These are phyloP conservation scores for Diachrysia chrysitis DNA, from an alignment of 2,888 invertebrate species.

Conservation along the genomic window DNA sequence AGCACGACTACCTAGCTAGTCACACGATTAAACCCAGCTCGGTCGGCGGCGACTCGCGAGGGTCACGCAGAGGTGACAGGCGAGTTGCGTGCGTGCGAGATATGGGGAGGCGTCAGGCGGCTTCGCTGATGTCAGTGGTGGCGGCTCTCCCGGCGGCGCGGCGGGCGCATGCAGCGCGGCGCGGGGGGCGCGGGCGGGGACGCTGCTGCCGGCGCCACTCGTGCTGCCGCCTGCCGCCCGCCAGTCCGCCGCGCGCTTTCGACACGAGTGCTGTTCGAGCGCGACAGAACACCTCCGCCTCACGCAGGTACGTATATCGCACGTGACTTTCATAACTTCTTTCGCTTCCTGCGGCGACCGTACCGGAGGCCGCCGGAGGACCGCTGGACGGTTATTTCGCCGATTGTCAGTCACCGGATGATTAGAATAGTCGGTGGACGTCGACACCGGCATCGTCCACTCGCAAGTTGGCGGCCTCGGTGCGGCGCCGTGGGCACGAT, in stretches of 20 bases:
- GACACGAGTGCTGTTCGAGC: constrained; percentile 82
- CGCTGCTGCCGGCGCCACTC: constrained; percentile 80
- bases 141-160: constrained; percentile 74
- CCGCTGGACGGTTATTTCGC: constrained; percentile 55
- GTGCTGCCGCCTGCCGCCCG: constrained; percentile 76
- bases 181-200: constrained; percentile 81
- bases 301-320: constrained; percentile 82
- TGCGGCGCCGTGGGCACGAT: constrained; percentile 69
- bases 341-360: constrained; percentile 46
- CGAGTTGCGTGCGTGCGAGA: constrained; percentile 74
- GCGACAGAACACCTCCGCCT: constrained; percentile 72
- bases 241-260: constrained; percentile 87
- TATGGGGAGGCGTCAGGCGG: constrained; percentile 76
- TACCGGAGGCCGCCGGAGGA: constrained; percentile 50
- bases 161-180: constrained; percentile 79
- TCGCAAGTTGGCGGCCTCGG: constrained; percentile 65
- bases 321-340: constrained; percentile 69
- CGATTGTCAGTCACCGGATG: constrained; percentile 60
- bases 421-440: constrained; percentile 73
- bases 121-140: constrained; percentile 79
- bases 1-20: constrained; percentile 32
- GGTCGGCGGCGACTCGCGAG: constrained; percentile 68
- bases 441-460: constrained; percentile 65
- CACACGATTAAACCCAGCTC: constrained; percentile 50
- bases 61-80: constrained; percentile 83